Evolutionary conservation across 2,797 vertebrate genomes (phyloP).

Genomic region (Xenops minutus): DNA sequence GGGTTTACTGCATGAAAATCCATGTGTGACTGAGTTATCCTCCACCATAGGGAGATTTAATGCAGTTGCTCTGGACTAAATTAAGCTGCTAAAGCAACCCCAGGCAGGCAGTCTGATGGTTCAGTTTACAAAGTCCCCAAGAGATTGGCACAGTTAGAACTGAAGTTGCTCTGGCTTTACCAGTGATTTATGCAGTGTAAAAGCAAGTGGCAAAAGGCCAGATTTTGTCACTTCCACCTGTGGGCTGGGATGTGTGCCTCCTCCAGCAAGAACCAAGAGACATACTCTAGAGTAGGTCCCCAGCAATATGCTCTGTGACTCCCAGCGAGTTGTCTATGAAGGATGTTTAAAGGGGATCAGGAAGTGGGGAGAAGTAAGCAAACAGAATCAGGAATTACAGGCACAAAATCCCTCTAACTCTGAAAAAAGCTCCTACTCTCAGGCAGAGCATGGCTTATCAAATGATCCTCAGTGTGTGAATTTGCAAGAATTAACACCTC

Average conservation of each 20-base stretch:
- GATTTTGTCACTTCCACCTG: background rate
- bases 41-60: background rate
- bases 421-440: background rate
- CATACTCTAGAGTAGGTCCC: background rate
- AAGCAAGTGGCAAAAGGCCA: background rate
- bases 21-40: background rate
- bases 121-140: background rate
- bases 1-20: background rate
- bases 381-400: background rate
- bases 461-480: background rate
- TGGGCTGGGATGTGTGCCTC: background rate
- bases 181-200: background rate
- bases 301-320: background rate
- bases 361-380: background rate
- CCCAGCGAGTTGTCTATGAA: background rate
- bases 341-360: background rate
- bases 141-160: background rate
- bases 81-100: background rate
- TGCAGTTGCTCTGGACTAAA: background rate
- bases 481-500: background rate
- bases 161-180: background rate
- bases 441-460: background rate
- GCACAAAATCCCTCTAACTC: background rate
- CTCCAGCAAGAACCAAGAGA: background rate
- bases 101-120: background rate